Evolutionary conservation across 1,140 invertebrate species (phyloP).

Genomic region (Aphidius gifuensis): DNA sequence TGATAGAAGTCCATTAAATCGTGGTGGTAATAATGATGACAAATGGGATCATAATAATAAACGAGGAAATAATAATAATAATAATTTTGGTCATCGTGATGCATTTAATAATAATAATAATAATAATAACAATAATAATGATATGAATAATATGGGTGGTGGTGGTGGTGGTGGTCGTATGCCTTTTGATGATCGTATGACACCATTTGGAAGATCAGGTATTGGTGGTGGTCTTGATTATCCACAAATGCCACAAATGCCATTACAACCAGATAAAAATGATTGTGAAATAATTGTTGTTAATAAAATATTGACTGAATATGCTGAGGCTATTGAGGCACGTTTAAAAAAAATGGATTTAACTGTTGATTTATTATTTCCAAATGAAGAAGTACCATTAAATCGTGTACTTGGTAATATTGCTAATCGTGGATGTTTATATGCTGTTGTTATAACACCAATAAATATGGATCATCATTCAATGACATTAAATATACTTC

Average conservation of each 20-base stretch:
- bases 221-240: slow-evolving; percentile 33
- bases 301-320: slow-evolving; percentile 74
- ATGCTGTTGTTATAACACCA: slow-evolving; percentile 82
- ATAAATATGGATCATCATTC: slow-evolving; percentile 82
- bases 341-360: slow-evolving; percentile 77
- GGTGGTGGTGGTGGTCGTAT: background rate
- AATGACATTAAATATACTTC: slow-evolving; percentile 85
- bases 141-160: too few species aligned
- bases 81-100: slow-evolving; percentile 27
- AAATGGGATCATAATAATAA: slow-evolving; percentile 23
- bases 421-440: slow-evolving; percentile 77
- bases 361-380: slow-evolving; percentile 82
- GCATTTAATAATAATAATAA: slow-evolving; percentile 25
- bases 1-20: slow-evolving; percentile 48
- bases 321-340: slow-evolving; percentile 84
- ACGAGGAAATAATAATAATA: slow-evolving; percentile 15
- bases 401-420: slow-evolving; percentile 85
- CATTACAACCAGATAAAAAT: slow-evolving; percentile 60
- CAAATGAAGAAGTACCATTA: slow-evolving; percentile 83
- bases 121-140: slow-evolving; percentile 30
- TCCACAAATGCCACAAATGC: slow-evolving; percentile 36
- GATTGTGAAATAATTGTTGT: slow-evolving; percentile 87
- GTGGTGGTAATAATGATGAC: slow-evolving; percentile 32
- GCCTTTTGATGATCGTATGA: slow-evolving; percentile 35
- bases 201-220: slow-evolving; percentile 14